Conservation (phyloP, 2,113 vertebrate genomes). For the Rhinopomastus cyanomelas region DNA sequence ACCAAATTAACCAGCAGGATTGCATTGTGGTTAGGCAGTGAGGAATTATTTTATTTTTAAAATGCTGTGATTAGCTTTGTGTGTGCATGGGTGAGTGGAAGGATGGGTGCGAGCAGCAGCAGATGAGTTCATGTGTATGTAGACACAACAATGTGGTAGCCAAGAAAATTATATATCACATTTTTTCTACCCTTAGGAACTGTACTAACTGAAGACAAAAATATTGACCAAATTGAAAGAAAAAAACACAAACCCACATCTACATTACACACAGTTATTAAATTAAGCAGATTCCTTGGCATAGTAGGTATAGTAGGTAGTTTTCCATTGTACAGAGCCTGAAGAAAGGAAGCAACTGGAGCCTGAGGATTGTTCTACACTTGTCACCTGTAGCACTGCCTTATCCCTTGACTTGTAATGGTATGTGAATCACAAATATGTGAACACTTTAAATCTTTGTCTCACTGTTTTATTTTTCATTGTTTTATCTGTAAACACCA, state of each 20-base stretch:
- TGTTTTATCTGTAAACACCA: background rate
- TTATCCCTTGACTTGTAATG: background rate
- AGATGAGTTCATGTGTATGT: background rate
- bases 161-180: background rate
- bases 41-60: slow-evolving; percentile 8
- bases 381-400: background rate
- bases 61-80: background rate
- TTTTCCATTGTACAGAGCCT: background rate
- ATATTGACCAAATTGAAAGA: background rate
- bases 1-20: background rate
- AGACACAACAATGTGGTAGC: slow-evolving; percentile 20
- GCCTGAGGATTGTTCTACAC: background rate
- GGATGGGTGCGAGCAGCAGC: background rate
- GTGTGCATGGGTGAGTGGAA: background rate
- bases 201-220: slow-evolving; percentile 6
- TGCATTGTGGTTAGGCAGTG: background rate
- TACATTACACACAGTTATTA: background rate
- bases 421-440: background rate
- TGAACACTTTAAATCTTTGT: background rate
- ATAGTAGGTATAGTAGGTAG: rapidly evolving
- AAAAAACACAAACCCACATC: background rate
- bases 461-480: too few relatives aligned
- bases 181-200: background rate
- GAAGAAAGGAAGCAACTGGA: background rate
- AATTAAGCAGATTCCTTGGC: background rate